Evolutionary conservation across 2,888 invertebrate genomes (phyloP), one percentile per base, ranked within the genome.

Genomic region (Cerastoderma edule): DNA sequence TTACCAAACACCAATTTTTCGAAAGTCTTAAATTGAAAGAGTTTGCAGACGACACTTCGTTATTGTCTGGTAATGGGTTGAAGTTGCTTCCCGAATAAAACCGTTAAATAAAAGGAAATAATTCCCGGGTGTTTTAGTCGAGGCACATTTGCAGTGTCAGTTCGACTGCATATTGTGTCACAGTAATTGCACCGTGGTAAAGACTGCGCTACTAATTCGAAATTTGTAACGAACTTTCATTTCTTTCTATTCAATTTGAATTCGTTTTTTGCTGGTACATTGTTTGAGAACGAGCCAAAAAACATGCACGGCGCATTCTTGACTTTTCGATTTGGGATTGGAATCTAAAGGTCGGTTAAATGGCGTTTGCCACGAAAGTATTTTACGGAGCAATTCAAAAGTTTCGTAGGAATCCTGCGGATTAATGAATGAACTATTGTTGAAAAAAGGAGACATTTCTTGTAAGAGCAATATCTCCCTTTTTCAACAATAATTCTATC

Each of bases 231-330:
- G 32, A 32, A 22, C 57, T 57, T 57, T 57, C 57, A 57, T 32
- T 57, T 57, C 57, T n/a, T 32, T 57, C 57, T 57, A 57, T 57
- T 57, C 22, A 57, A 57, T 57, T 56, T 57, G 39, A 39, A 39
- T 13, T 39, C 16, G 39, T 39, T 39, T 8, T 39, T 39, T 39
- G 39, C 16, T 39, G 39, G 16, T 39, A 16, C 8, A 13, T 39
- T 8, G 39, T 8, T 39, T 16, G 39, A 39, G 16, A 39, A 39
- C 46, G 46, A 5, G n/a, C n/a, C n/a, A 16, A 46, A 46, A 46
- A 46, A 46, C 46, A n/a, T 46, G 46, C 46, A 46, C n/a, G 19
- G 46, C n/a, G 46, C 46, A 46, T 46, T 46, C 5, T 46, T n/a
- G 46, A n/a, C 46, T 19, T 46, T n/a, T 16, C 46, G 19, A 19